Conservation (phyloP, 2,113 vertebrate species). For the Pogona vitticeps region DNA sequence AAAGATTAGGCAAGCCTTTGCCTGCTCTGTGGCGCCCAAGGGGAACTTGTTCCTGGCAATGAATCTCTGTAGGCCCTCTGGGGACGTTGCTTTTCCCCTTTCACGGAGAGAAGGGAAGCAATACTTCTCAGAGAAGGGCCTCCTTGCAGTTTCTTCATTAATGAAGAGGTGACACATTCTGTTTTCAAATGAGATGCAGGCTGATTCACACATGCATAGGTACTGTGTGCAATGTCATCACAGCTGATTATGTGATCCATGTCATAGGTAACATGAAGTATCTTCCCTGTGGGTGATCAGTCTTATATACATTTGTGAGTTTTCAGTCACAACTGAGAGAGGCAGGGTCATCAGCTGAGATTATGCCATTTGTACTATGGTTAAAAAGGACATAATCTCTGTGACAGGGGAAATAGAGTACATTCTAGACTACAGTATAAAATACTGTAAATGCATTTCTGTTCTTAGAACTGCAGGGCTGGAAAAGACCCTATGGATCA, state of each 20-base stretch:
- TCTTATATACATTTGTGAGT: neutral
- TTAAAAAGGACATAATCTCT: neutral
- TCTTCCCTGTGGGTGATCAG: neutral
- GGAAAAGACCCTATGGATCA: no score
- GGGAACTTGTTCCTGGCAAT: neutral
- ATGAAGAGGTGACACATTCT: neutral
- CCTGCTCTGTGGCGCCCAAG: neutral
- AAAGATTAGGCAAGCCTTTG: neutral
- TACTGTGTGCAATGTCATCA: neutral
- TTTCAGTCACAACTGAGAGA: neutral
- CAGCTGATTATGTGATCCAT: neutral
- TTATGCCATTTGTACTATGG: neutral
- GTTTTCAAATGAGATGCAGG: neutral
- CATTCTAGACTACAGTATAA: neutral
- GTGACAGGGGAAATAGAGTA: no score
- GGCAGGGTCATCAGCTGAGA: neutral
- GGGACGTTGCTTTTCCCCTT: neutral
- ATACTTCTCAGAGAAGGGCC: neutral
- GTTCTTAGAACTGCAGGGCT: no score
- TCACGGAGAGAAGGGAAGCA: neutral
- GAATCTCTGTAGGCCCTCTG: neutral
- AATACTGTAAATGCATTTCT: no score
- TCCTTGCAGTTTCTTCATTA: neutral
- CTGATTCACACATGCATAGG: neutral
- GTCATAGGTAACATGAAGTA: neutral